A percentile compares a stretch with the other conserved stretches of the same genome.
Evolutionary conservation across 2,113 vertebrate genomes (phyloP).

Genomic region (Limanda limanda): DNA sequence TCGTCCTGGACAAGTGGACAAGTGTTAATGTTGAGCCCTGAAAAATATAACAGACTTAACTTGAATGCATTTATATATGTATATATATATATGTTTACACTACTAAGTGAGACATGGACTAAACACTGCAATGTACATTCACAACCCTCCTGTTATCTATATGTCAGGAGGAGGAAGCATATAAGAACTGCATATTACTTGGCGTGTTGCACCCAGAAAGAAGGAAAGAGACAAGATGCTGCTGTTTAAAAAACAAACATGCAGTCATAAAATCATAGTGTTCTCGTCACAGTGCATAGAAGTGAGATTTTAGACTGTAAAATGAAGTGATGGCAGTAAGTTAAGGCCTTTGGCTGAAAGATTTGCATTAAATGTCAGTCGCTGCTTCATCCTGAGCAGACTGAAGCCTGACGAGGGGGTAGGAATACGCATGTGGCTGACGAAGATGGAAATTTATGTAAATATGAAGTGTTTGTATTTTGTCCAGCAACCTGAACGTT

Average conservation of each 20-base stretch:
- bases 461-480: neutral
- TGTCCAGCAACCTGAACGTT: neutral
- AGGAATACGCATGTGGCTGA: too few species aligned
- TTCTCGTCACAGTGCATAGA: slow-evolving; percentile 54
- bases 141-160: neutral
- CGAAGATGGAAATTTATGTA: too few species aligned
- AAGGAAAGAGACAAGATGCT: neutral
- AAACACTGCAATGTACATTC: neutral
- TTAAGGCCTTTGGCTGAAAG: slow-evolving; percentile 67
- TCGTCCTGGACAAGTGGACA: neutral
- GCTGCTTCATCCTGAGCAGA: neutral
- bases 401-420: neutral
- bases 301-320: neutral
- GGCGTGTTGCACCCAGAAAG: neutral
- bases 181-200: neutral
- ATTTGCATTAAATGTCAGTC: neutral
- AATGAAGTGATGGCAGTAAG: slow-evolving; percentile 24
- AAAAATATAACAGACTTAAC: neutral
- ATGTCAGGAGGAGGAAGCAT: neutral
- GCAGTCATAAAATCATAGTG: neutral
- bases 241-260: neutral
- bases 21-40: too few species aligned
- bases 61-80: neutral
- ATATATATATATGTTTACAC: neutral
- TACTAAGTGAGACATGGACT: neutral